Conservation (phyloP, 2,113 vertebrate species). For the Lasiurus borealis region DNA sequence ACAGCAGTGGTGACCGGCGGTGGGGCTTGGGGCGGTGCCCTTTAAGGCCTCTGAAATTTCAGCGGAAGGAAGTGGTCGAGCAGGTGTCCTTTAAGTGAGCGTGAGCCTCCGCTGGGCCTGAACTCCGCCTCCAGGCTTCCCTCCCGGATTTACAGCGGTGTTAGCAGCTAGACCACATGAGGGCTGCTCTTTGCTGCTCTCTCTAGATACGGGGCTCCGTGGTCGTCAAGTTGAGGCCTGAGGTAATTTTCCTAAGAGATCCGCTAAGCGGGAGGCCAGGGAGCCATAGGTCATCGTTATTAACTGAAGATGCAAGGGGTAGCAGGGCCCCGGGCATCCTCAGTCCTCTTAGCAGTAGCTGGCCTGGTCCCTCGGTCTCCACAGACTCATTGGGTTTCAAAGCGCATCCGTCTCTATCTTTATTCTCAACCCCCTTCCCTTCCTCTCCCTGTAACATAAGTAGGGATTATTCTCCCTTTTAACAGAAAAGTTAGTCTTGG, state of each 20-base stretch:
- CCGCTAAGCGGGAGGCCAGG: not conserved
- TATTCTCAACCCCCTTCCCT: not conserved
- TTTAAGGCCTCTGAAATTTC: not conserved
- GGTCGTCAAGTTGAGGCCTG: constrained; percentile 25
- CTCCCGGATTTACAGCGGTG: constrained; percentile 79
- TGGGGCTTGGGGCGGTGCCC: not conserved
- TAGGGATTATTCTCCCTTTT: not conserved
- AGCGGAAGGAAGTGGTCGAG: not conserved
- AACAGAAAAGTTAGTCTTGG: not conserved
- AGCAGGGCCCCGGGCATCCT: not conserved
- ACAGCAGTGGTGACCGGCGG: not conserved
- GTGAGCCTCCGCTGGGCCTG: constrained; percentile 30
- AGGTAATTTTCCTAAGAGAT: constrained; percentile 13
- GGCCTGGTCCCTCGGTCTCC: too few species aligned
- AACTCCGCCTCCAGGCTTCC: not conserved
- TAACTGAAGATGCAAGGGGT: not conserved
- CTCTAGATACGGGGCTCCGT: not conserved
- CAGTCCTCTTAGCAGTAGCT: not conserved
- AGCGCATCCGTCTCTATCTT: not conserved
- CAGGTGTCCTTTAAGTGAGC: not conserved
- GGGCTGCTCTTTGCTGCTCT: constrained; percentile 15
- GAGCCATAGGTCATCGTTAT: not conserved
- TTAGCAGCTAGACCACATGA: constrained; percentile 67
- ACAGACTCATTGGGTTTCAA: not conserved
- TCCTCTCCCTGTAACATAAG: not conserved